Evolutionary conservation across 2,113 vertebrate species (phyloP), one percentile per base, ranked within the genome.

Genomic region (Hemiprocne comata): DNA sequence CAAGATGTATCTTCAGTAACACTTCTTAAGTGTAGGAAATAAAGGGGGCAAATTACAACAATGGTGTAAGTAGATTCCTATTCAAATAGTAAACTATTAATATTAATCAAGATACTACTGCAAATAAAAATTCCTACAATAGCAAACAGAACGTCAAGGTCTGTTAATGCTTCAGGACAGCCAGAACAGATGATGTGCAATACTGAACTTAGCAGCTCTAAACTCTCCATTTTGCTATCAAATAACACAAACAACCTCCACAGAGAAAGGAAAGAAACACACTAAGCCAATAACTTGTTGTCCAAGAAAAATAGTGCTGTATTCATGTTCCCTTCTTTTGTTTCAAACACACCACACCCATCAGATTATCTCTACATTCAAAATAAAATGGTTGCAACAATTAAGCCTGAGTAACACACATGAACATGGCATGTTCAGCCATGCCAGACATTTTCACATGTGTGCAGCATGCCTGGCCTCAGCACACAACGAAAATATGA

Each of bases 391-490:
- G 38, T 10, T 61, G 23, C 13, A 70, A n/a, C 9, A 18, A 10
- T 11, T 55, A 60, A 11, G 34, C 9, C 60, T 58, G 11, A 72
- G 10, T 53, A 61, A 62, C 57, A 29, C 36, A 29, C 0, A 19
- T 11, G n/a, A 69, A 18, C 19, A 62, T 1, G 10, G 6, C 31
- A 26, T 1, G 11, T 78, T 46, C 48, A 75, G 7, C 18, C 18
- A 3, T 5, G 10, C 58, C 38, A 69, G 40, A 16, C 10, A 42
- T 12, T 33, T 38, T 13, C 58, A 87, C 9, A 10, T 1, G 25
- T 0, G 6, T 6, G 50, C 28, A 61, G n/a, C 1, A 0, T 7
- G 62, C 36, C 16, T 11, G 21, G 44, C 34, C 67, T 79, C 64
- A 74, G 40, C 58, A 40, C 19, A 7, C 2, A 25, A 19, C 54